These are phyloP conservation scores for Chrysina gloriosa DNA, from an alignment of 2,888 invertebrate genomes.

Conservation along the genomic window DNA sequence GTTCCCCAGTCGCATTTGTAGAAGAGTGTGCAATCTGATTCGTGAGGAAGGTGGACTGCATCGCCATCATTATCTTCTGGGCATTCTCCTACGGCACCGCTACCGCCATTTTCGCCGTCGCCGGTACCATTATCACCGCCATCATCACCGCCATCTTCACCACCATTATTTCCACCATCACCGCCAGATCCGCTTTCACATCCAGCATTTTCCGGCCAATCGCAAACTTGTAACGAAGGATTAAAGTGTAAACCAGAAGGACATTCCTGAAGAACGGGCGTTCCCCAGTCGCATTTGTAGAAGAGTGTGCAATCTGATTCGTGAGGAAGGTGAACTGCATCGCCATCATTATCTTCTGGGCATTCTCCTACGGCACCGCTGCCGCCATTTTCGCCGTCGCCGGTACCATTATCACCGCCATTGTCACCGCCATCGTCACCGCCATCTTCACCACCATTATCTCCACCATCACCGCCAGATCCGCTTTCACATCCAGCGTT, in stretches of 20 bases:
- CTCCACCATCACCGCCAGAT: not conserved
- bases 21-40: conserved; percentile 38
- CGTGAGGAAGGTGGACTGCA: conserved; percentile 32
- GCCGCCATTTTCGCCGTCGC: not conserved
- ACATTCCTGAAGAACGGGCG: conserved; percentile 31
- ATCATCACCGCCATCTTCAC: conserved; percentile 13
- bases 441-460: not conserved
- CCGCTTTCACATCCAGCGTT: conserved; percentile 36
- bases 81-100: not conserved
- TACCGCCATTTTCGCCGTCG: not conserved
- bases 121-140: not conserved
- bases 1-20: conserved; percentile 40
- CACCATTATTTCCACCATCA: not conserved
- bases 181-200: conserved; percentile 18
- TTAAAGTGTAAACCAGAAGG: conserved; percentile 46
- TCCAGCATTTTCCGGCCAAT: conserved; percentile 45
- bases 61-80: not conserved
- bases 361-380: not conserved
- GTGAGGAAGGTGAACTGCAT: conserved; percentile 36
- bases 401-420: not conserved
- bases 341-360: conserved; percentile 33
- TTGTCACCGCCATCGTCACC: not conserved
- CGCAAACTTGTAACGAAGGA: conserved; percentile 42
- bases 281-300: conserved; percentile 43
- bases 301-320: conserved; percentile 43